A percentile compares a stretch with the other conserved stretches of the same genome.
Conservation (phyloP, 2,113 vertebrate species). For the Rattus norvegicus region GRCr8 NC_086031.1:3531501-3532000, state of each 20-base stretch:
- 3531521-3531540: neutral
- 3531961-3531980: neutral
- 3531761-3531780: rapidly evolving
- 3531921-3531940: neutral
- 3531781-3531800: neutral
- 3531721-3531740: neutral
- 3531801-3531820: neutral
- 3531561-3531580: neutral
- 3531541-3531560: neutral
- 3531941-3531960: neutral
- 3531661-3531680: neutral
- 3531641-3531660: neutral
- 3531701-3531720: too few relatives aligned
- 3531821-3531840: neutral
- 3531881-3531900: neutral
- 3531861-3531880: neutral
- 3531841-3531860: neutral
- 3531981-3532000: neutral
- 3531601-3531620: neutral
- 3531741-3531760: neutral
- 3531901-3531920: neutral
- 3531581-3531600: rapidly evolving
- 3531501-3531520: neutral
- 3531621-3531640: neutral
- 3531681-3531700: too few relatives aligned